These are phyloP conservation scores for Sphenodon punctatus DNA, from an alignment of 2,797 vertebrate genomes.

Conservation along the genomic window DNA sequence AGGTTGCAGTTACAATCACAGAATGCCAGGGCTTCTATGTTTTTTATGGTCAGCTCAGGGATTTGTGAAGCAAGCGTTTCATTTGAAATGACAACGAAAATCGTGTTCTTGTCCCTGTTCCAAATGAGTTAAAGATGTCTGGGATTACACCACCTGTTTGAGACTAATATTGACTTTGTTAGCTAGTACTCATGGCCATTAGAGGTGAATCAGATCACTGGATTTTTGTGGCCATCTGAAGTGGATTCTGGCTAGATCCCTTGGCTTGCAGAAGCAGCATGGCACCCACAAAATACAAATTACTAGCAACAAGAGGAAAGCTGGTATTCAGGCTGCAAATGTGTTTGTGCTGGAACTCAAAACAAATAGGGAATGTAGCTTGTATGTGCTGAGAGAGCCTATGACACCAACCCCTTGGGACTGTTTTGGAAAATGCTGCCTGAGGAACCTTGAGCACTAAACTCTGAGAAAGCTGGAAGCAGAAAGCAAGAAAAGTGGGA, in stretches of 20 bases:
- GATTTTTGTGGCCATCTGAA: constrained; percentile 41
- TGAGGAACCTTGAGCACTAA: constrained; percentile 50
- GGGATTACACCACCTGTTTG: not conserved
- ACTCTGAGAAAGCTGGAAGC: constrained; percentile 7
- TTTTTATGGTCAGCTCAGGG: not conserved
- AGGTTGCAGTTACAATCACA: not conserved
- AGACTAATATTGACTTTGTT: not conserved
- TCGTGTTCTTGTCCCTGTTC: not conserved
- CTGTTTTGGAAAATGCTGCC: constrained; percentile 62
- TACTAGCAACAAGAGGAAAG: constrained; percentile 45
- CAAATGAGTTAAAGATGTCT: not conserved
- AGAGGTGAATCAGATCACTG: constrained; percentile 12
- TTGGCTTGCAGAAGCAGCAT: constrained; percentile 64
- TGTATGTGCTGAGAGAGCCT: constrained; percentile 50
- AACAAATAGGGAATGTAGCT: constrained; percentile 64
- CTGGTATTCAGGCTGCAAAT: constrained; percentile 57
- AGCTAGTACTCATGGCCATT: not conserved
- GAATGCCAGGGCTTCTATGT: not conserved
- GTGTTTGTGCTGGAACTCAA: constrained; percentile 65
- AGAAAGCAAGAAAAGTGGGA: not conserved
- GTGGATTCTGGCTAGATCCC: constrained; percentile 48
- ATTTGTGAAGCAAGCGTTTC: not conserved
- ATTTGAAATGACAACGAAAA: not conserved
- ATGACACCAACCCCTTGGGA: constrained; percentile 51
- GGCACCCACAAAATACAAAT: constrained; percentile 59